These are phyloP conservation scores for Cerceris rybyensis DNA, from an alignment of 2,888 invertebrate genomes.

Conservation along the genomic window DNA sequence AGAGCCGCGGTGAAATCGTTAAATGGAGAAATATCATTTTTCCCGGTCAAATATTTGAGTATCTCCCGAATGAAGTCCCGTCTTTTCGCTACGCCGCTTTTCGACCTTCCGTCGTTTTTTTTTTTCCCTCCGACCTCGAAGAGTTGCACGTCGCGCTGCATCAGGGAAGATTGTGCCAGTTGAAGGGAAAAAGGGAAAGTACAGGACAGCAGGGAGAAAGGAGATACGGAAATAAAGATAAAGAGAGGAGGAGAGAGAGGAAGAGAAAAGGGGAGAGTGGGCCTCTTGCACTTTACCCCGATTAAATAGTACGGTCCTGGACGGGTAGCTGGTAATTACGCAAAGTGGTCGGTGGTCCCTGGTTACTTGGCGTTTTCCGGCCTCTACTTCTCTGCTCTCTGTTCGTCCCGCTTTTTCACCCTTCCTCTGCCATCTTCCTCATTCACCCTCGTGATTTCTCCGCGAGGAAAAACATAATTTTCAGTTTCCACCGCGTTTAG, in stretches of 20 bases:
- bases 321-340: slow-evolving; percentile 73
- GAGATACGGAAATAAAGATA: slow-evolving; percentile 10
- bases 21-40: slow-evolving; percentile 65
- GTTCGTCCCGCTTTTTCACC: slow-evolving; percentile 11
- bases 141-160: slow-evolving; percentile 35
- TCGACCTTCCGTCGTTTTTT: slow-evolving; percentile 37
- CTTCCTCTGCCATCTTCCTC: slow-evolving; percentile 3
- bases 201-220: slow-evolving; percentile 29
- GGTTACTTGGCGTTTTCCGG: slow-evolving; percentile 72
- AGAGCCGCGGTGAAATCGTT: slow-evolving; percentile 23
- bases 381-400: slow-evolving; percentile 53
- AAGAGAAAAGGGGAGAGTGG: slow-evolving; percentile 46
- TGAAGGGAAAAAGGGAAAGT: slow-evolving; percentile 17
- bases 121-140: slow-evolving; percentile 24
- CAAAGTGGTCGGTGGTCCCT: slow-evolving; percentile 74
- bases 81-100: slow-evolving; percentile 51
- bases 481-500: slow-evolving; percentile 19
- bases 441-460: slow-evolving; percentile 49
- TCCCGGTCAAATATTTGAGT: slow-evolving; percentile 64
- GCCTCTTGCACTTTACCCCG: slow-evolving; percentile 71
- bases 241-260: slow-evolving; percentile 36
- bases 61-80: slow-evolving; percentile 43
- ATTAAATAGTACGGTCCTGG: slow-evolving; percentile 71
- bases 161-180: slow-evolving; percentile 40
- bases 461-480: slow-evolving; percentile 51